phyloP scores from a whole-genome alignment of 30 jellyfish, hydroid and myxozoan species.

The Hydra vulgaris region DNA sequence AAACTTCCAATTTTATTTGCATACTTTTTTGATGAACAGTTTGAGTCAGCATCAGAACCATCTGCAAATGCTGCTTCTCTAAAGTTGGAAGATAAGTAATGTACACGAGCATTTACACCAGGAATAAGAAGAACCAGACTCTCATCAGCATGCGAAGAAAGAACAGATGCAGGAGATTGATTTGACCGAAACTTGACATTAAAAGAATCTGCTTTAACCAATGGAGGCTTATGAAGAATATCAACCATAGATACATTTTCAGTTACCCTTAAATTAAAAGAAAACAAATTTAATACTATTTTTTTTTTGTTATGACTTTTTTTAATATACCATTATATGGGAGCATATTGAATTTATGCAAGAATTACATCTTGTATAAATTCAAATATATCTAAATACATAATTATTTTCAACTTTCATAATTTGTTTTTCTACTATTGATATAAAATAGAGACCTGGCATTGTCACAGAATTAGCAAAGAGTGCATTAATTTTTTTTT shows the following conservation, averaged over 20 bases:
- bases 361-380: too few species aligned
- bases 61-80: conserved; percentile 28
- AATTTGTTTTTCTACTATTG: too few species aligned
- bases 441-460: too few species aligned
- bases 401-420: too few species aligned
- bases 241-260: neutral
- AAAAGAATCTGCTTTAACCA: neutral
- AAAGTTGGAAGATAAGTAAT: conserved; percentile 56
- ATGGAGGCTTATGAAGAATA: neutral
- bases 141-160: conserved; percentile 15
- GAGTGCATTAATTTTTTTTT: too few species aligned
- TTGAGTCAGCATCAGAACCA: conserved; percentile 38
- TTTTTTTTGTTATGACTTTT: too few species aligned
- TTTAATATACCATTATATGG: too few species aligned
- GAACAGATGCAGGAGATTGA: neutral
- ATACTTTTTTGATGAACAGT: conserved; percentile 29
- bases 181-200: neutral
- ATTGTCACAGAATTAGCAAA: too few species aligned
- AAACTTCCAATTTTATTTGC: conserved; percentile 69
- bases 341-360: too few species aligned
- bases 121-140: conserved; percentile 67
- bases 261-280: neutral
- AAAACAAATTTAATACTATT: too few species aligned
- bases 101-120: conserved; percentile 71
- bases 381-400: too few species aligned